phyloP scores from a whole-genome alignment of 2,113 vertebrate species.

The Stictonetta naevosa region DNA sequence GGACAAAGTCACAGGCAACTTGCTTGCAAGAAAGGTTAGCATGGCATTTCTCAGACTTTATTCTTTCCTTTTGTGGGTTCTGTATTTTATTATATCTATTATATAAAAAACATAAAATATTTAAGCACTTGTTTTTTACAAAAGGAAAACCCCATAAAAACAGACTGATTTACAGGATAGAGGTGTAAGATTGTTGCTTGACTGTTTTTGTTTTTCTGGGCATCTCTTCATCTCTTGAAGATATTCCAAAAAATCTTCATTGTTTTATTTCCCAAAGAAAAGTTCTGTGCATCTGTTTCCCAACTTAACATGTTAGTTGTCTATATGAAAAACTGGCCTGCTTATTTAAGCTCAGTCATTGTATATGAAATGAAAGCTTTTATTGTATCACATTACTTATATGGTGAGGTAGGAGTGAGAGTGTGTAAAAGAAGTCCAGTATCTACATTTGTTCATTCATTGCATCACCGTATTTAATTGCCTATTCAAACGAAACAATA shows the following conservation, averaged over 20 bases:
- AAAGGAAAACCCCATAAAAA: not conserved
- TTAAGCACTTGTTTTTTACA: not conserved
- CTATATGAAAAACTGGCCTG: not conserved
- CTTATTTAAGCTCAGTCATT: constrained; percentile 51
- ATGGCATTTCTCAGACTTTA: not conserved
- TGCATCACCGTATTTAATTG: constrained; percentile 54
- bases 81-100: not conserved
- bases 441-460: constrained; percentile 56
- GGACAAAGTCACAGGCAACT: not conserved
- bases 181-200: not conserved
- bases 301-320: constrained; percentile 10
- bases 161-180: not conserved
- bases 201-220: not conserved
- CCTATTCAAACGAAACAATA: constrained; percentile 51
- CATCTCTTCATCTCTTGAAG: not conserved
- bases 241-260: not conserved
- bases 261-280: not conserved
- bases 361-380: constrained; percentile 50
- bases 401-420: constrained; percentile 35
- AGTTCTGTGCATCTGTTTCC: constrained; percentile 32
- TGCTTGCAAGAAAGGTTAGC: not conserved
- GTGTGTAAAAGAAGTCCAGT: constrained; percentile 38
- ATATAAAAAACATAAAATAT: not conserved
- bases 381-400: constrained; percentile 60
- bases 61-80: not conserved